Base-by-base conservation (phyloP, 2,797 vertebrate species). In the Rhodeus uyekii region DNA sequence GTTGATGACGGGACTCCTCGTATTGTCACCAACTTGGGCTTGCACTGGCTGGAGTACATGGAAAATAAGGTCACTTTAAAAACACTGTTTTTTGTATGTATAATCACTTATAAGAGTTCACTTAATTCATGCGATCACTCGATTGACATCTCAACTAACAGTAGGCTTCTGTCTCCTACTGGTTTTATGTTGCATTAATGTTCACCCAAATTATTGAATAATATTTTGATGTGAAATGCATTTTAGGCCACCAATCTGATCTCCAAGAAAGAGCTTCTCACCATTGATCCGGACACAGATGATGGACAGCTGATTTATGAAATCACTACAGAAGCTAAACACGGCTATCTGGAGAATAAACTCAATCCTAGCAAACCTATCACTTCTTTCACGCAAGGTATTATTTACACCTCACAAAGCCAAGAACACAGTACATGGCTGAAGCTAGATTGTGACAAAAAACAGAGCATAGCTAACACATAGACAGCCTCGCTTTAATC, bases 181-280 rank as follows among this genome's bases (percentile, higher is more conserved):
- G 88, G 82, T 29, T 38, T 36, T 29, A 34, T 53, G 4, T 14
- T n/a, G 39, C 10, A 68, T 50, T 24, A 32, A 3, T 34, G 18
- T 22, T 24, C 29, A 34, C 24, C 39, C 12, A n/a, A 48, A 53
- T 36, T 53, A 12, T 10, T 53, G 14, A 48, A 4, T 61, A 36
- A 10, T 3, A 64, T 67, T 39, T 46, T 82, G 32, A 44, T 44
- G 18, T 58, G 61, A 69, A 74, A 36, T 55, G 58, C 29, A 72
- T 83, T 27, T 50, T 88, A 99, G 98, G 96, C 97, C 36, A 96
- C 95, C 82, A 99, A 96, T 89, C 85, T 97, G 67, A 99, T 99
- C 93, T 96, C 94, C 46, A 99, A 97, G 93, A 99, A 98, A 89
- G 97, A 99, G 90, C 94, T 99, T 82, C 93, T 98, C 91, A 97